Percentiles rank a stretch among this genome's conserved stretches.
Conservation (phyloP, 2,113 vertebrate species). For the Eidolon helvum region DNA sequence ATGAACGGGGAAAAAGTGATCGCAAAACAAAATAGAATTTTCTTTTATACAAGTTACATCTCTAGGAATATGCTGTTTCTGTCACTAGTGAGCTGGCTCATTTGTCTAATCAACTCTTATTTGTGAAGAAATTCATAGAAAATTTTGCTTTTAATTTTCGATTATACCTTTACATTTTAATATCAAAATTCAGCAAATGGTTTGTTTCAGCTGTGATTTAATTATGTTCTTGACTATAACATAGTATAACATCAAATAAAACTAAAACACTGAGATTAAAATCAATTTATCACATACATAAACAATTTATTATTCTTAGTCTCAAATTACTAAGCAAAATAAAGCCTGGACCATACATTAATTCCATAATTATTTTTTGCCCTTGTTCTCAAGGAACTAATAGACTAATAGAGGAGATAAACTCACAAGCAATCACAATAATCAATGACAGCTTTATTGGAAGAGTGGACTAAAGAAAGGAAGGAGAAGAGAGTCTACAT, state of each 20-base stretch:
- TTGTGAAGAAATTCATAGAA: background rate
- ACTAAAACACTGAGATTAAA: background rate
- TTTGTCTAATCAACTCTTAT: background rate
- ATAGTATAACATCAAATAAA: background rate
- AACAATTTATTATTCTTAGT: background rate
- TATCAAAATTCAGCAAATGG: background rate
- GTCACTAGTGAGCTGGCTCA: background rate
- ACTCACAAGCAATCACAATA: background rate
- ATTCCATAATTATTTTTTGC: background rate
- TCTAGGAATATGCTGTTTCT: background rate
- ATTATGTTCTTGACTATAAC: background rate
- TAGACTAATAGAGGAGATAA: background rate
- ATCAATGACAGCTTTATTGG: background rate
- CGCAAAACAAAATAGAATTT: background rate
- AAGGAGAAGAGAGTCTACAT: background rate
- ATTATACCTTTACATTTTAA: background rate
- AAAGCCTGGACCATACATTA: background rate
- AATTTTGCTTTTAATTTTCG: background rate
- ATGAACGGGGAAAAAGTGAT: background rate
- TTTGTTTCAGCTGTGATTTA: background rate
- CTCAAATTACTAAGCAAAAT: background rate
- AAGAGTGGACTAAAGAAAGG: background rate
- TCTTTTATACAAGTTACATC: background rate
- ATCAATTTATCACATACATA: background rate
- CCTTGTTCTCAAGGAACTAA: background rate